Percentiles rank a stretch among this genome's conserved stretches.
phyloP scores from a whole-genome alignment of 2,888 invertebrate genomes.

The Dilophus febrilis region DNA sequence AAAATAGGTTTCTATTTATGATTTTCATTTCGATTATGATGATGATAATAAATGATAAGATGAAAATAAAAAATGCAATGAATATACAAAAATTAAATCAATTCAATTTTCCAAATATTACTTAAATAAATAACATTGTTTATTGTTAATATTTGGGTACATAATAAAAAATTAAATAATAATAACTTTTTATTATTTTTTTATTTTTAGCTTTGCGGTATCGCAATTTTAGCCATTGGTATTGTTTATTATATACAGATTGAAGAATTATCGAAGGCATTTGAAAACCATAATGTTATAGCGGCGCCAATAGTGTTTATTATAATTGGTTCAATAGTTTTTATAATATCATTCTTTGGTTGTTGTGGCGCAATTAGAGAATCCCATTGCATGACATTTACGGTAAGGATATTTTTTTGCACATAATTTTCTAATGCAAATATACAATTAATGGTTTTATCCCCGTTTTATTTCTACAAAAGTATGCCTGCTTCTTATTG shows the following conservation, averaged over 20 bases:
- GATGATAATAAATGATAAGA: no score
- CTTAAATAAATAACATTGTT: no score
- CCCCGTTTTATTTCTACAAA: conserved; percentile 17
- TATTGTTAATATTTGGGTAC: no score
- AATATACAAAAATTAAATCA: no score
- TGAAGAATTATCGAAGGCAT: conserved; percentile 32
- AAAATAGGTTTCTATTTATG: no score
- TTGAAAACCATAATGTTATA: conserved; percentile 31
- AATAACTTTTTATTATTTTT: conserved; percentile 9
- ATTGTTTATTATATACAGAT: conserved; percentile 44
- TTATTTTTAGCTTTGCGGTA: conserved; percentile 46
- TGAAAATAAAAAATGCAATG: no score
- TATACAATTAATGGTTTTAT: no score
- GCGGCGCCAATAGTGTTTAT: conserved; percentile 48
- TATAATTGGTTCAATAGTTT: conserved; percentile 48
- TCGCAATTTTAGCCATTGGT: conserved; percentile 49
- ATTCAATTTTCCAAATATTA: no score
- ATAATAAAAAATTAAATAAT: no score
- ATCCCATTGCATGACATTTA: conserved; percentile 74
- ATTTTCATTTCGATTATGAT: no score
- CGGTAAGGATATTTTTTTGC: conserved; percentile 37
- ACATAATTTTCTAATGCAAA: no score
- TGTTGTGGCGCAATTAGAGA: conserved; percentile 82
- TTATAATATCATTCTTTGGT: conserved; percentile 73
- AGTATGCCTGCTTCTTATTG: conserved; percentile 58